Evolutionary conservation across 2,888 invertebrate species (phyloP), one percentile per base, ranked within the genome.

Genomic region (Drosophila testacea): DNA sequence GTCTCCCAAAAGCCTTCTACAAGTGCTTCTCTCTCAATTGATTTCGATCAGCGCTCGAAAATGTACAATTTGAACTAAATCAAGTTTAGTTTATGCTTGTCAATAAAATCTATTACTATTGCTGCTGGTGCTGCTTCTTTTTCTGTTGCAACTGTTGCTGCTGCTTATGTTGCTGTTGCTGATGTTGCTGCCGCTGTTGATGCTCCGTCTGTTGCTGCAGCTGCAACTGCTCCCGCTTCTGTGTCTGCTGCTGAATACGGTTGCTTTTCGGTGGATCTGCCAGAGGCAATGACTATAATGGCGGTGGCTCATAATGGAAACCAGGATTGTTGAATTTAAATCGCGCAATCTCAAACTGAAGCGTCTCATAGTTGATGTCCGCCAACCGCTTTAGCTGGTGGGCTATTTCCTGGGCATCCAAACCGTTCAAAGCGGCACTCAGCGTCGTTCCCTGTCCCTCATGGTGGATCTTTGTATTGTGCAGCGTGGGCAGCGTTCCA

Each of bases 301-400:
- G 87, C 59, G 88, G 89, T 44, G 91, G 86, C 42, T 91, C 87
- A 60, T 90, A 92, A 52, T 88, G 88, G 70, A 92, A 92, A 11
- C 92, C 92, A 2, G 92, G 92, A 86, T 92, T 92, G 66, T 92
- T 91, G 63, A 91, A 92, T 66, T 92, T 92, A 50, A 91, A 92
- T 38, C 92, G 91, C 46, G 92, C 92, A 60, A 92, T 91, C 80
- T 92, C 92, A 55, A 92, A 92, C 70, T 87, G 91, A 69, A 92
- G 80, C 61, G 91, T 89, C 69, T 92, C 92, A 22, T 89, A 89
- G 62, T 92, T 92, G 9, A 92, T 88, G 52, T 92, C 92, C n/a
- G 92, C 92, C 70, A 92, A 48, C 0, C 92, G 90, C 54, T 92
- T 92, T 3, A 92, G 74, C 61, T 92, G 92, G 6, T 84, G 75